Conservation (phyloP, 2,797 vertebrate species). For the Acanthurus lineatus region DNA sequence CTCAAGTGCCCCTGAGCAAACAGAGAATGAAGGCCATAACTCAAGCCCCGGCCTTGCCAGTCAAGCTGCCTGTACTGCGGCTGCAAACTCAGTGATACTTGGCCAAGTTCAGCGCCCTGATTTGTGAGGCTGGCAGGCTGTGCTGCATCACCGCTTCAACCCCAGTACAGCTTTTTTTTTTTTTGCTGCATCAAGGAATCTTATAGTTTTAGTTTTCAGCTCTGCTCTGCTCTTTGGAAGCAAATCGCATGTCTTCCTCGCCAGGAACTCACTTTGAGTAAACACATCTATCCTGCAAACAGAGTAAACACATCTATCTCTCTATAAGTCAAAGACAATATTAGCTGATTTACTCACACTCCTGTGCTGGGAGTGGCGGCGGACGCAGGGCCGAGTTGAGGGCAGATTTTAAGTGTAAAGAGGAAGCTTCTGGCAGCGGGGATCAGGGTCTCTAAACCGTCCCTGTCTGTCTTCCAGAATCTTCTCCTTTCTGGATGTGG, state of each 20-base stretch:
- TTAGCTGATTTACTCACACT: constrained; percentile 51
- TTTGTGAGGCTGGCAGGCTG: constrained; percentile 64
- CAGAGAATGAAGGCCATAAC: constrained; percentile 76
- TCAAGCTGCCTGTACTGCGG: constrained; percentile 42
- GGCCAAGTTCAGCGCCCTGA: constrained; percentile 55
- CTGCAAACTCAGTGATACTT: constrained; percentile 61
- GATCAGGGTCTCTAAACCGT: constrained; percentile 68
- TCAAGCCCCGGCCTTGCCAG: constrained; percentile 67
- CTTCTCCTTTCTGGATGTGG: constrained; percentile 99
- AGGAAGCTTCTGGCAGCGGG: constrained; percentile 64
- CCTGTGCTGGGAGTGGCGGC: constrained; percentile 34
- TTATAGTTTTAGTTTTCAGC: constrained; percentile 20
- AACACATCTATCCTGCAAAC: constrained; percentile 36
- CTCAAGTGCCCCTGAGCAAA: constrained; percentile 58
- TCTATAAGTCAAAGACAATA: constrained; percentile 46
- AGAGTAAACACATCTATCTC: constrained; percentile 35
- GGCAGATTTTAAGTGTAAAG: constrained; percentile 39
- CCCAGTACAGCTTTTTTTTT: constrained; percentile 7
- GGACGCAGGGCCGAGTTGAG: constrained; percentile 36
- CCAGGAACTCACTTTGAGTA: constrained; percentile 35
- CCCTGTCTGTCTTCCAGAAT: constrained; percentile 88
- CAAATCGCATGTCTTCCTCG: not conserved
- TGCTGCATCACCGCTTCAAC: constrained; percentile 30
- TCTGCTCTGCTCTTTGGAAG: constrained; percentile 21
- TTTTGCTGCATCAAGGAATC: constrained; percentile 50